Percentiles rank a stretch among this genome's conserved stretches.
phyloP scores from a whole-genome alignment of 2,888 invertebrate species.

The Anthophora plumipes region DNA sequence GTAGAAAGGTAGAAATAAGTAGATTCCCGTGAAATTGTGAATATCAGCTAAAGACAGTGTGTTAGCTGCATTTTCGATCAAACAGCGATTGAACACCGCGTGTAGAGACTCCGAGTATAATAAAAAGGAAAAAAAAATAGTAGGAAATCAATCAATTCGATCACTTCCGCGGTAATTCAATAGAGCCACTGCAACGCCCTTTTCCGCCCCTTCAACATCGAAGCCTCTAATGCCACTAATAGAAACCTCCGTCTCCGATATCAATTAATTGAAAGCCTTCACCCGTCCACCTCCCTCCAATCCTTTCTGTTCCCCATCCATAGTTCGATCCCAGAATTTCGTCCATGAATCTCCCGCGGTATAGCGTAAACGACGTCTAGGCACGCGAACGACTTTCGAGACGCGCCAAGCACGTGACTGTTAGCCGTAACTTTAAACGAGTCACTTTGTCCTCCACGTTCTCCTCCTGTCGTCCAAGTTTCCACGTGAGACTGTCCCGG shows the following conservation, averaged over 20 bases:
- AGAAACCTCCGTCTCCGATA: slow-evolving; percentile 31
- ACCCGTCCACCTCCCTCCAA: background rate
- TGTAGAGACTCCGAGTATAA: too few relatives aligned
- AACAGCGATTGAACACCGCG: too few relatives aligned
- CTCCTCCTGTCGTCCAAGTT: slow-evolving; percentile 58
- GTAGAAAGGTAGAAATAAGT: too few relatives aligned
- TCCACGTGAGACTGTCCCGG: slow-evolving; percentile 22
- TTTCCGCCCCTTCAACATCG: background rate
- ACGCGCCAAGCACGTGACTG: slow-evolving; percentile 71
- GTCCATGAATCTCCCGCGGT: slow-evolving; percentile 35
- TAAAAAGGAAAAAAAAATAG: background rate
- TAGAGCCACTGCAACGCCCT: background rate
- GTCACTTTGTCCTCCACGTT: slow-evolving; percentile 63
- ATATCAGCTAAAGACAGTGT: too few relatives aligned
- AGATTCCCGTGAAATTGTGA: too few relatives aligned
- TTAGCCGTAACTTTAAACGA: slow-evolving; percentile 72
- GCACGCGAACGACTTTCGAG: slow-evolving; percentile 63
- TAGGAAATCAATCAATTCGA: background rate
- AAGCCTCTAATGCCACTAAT: slow-evolving; percentile 7
- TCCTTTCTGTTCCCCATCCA: too few relatives aligned
- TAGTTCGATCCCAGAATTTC: slow-evolving; percentile 42
- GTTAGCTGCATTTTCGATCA: too few relatives aligned
- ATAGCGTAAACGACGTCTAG: slow-evolving; percentile 50
- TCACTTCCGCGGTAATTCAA: slow-evolving; percentile 7
- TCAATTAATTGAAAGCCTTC: slow-evolving; percentile 44